Base-by-base conservation (phyloP, 2,797 vertebrate genomes). In the Squalus acanthias region DNA sequence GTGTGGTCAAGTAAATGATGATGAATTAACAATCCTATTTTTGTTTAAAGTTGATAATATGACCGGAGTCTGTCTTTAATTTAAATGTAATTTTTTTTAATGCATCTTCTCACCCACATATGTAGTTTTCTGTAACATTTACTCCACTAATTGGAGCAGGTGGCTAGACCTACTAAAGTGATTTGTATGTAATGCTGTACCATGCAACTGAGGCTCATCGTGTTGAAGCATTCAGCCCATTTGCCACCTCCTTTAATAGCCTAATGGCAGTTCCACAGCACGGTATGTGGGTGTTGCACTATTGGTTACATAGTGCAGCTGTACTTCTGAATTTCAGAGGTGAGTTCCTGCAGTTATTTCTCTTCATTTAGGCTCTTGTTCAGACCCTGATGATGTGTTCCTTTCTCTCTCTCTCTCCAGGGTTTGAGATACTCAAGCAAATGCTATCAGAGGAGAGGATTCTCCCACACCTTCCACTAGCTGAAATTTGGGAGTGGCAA, bases 401-500 rank as follows among this genome's bases (percentile, higher is more conserved):
- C 60, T 29, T 24, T 50, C 39, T 46, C 13, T 57, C 50, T 57
- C 50, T 24, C 22, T 24, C 92, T 46, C 10, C 97, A 99, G 99
- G 99, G 39, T 99, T 99, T 97, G 99, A 99, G 97, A 99, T 99
- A 96, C 97, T 99, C 96, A 99, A 99, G 97, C 99, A 99, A 97
- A 99, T 99, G 99, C 97, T 99, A 57, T 98, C 98, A 0, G 99
- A 99, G 96, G 98, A 99, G 29, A 98, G 98, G 96, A 98, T 99
- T 4, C 97, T 99, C 85, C 97, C 97, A 88, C 98, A 99, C 96
- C 98, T 99, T 67, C 98, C 99, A 0, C 96, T 99, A 97, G 97
- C 98, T 95, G 99, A 98, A 96, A 99, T 99, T 96, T 99, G 99
- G 99, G 99, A 99, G 96, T 99, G 99, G 99, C 98, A 99, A 97